Base-by-base conservation (phyloP, 2,888 invertebrate genomes). In the Tipula confusa region DNA sequence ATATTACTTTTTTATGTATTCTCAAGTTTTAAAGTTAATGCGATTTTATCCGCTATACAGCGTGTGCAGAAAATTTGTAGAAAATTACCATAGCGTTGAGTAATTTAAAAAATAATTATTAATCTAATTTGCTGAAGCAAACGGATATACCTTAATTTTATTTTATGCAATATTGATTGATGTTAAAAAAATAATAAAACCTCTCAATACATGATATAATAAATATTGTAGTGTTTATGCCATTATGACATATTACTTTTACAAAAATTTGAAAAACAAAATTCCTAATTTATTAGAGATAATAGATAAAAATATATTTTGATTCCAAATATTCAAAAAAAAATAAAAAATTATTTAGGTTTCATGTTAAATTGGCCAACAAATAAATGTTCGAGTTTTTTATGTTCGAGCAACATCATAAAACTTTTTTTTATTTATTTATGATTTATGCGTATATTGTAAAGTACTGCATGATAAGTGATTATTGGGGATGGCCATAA, bases 351-450 rank as follows among this genome's bases (percentile, higher is more conserved):
- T 24, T 64, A n/a, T 9, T 11, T 64, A 1, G 64, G 18, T 9
- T 64, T 64, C n/a, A 64, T 64, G 64, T 64, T 64, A 64, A 64
- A 64, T 64, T 64, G 64, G 24, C 64, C 64, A 64, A 64, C 7
- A 64, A 64, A 43, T 43, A 43, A 43, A 18, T 7, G 24, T 64
- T 24, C 18, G 64, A 64, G n/a, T 24, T 24, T 48, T 24, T 64
- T 64, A 64, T 48, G 18, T 48, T 48, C 18, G 9, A 7, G 3
- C 6, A 64, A n/a, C 6, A 18, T 18, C 64, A 64, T 64, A 64
- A 64, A 64, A 24, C 24, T 64, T 64, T 64, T n/a, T n/a, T n/a
- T n/a, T n/a, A n/a, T n/a, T n/a, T n/a, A 33, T 33, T 24, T 24
- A 64, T 64, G 64, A 64, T 64, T 24, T 64, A 64, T 64, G 6